Evolutionary conservation across 2,113 vertebrate genomes (phyloP).

Genomic region (Amphiprion percula): DNA sequence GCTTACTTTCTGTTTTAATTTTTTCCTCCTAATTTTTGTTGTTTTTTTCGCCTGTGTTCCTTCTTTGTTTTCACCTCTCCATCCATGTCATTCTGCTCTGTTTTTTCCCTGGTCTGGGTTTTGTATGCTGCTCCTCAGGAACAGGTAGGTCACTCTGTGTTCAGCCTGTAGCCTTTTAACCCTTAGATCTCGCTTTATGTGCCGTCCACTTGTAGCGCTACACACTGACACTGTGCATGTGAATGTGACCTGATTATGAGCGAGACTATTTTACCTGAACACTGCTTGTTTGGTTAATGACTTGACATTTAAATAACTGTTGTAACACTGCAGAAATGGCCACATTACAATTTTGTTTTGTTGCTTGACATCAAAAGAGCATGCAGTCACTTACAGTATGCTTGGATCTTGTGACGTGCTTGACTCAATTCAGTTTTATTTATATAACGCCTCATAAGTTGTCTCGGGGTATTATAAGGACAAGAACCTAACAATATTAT

Average conservation of each 20-base stretch:
- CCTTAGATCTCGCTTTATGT: conserved; percentile 45
- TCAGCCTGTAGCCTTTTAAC: conserved; percentile 50
- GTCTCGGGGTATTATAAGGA: too few species aligned
- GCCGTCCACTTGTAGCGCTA: conserved; percentile 30
- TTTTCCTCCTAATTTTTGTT: conserved; percentile 15
- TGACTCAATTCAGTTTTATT: background rate
- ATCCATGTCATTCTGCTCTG: conserved; percentile 63
- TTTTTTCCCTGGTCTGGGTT: conserved; percentile 65
- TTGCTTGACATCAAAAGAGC: background rate
- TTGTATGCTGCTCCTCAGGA: conserved; percentile 81
- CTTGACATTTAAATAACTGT: background rate
- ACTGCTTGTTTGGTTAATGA: conserved; percentile 17
- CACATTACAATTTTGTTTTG: background rate
- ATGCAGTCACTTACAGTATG: conserved; percentile 7
- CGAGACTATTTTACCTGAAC: background rate
- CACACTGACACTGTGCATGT: conserved; percentile 23
- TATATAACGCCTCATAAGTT: too few species aligned
- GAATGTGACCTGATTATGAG: conserved; percentile 25
- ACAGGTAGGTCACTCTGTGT: conserved; percentile 82
- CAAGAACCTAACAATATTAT: too few species aligned
- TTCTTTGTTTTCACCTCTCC: conserved; percentile 31
- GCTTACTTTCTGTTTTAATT: conserved; percentile 16
- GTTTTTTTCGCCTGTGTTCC: conserved; percentile 26
- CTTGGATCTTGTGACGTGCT: conserved; percentile 1
- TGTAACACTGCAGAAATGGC: background rate